Base-by-base conservation (phyloP, 2,797 vertebrate species). In the Malacoraja senta region DNA sequence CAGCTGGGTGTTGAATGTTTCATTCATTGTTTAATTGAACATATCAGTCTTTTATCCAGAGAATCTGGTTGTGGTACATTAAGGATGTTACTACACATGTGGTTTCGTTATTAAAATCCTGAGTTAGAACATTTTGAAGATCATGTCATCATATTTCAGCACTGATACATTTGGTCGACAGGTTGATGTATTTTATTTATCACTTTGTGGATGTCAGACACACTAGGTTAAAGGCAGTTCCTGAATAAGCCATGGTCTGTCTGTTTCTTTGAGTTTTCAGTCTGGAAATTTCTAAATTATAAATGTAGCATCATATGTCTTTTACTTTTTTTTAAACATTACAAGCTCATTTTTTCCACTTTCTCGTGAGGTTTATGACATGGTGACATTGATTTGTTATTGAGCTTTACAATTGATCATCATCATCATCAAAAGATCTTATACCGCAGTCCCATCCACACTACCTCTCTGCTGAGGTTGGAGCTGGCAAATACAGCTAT, bases 191-290 rank as follows among this genome's bases (percentile, higher is more conserved):
- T 88, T 35, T 88, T 88, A 32, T 88, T 35, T 10, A 35, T 88
- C 63, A 88, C 8, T 88, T 68, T 61, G 84, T 68, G 84, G 65
- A 68, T 88, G 84, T 65, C n/a, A 88, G 17, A 35, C 63, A 19
- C n/a, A 86, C 4, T 88, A 32, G n/a, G 15, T 88, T 68, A 68
- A 88, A 21, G 84, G 19, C 84, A 88, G 63, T 68, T 88, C 32
- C 61, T 88, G 17, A 88, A 9, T 35, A 35, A 35, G n/a, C 84
- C 61, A 68, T 21, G 63, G 13, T 68, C 6, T 88, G 63, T 38
- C 84, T 88, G 63, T 63, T 88, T 86, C 63, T 68, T 68, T 88
- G 77, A 78, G 84, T 88, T 68, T 13, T 63, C n/a, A 65, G n/a
- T 88, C 84, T 88, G 84, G 63, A 68, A 68, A 88, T 21, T 19